Evolutionary conservation across 2,797 vertebrate species (phyloP).

Genomic region (Pristis pectinata): DNA sequence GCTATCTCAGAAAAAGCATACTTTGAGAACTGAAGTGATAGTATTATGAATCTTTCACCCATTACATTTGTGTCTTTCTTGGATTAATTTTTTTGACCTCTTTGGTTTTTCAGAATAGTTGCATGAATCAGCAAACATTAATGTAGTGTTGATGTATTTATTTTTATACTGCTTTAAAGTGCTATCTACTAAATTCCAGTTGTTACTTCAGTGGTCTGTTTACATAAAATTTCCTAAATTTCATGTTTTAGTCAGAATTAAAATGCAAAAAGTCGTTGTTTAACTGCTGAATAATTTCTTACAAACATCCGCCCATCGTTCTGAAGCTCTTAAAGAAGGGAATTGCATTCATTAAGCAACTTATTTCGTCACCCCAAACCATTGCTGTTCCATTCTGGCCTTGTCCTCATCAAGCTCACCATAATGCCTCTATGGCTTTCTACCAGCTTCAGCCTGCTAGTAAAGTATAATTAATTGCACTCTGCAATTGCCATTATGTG

Average conservation of each 20-base stretch:
- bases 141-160: not conserved
- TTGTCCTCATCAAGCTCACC: not conserved
- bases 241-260: not conserved
- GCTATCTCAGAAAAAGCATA: not conserved
- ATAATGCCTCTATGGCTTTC: not conserved
- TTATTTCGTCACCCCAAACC: not conserved
- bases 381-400: not conserved
- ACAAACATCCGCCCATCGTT: not conserved
- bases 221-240: not conserved
- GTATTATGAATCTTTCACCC: not conserved
- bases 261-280: not conserved
- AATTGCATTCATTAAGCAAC: not conserved
- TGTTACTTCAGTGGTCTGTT: not conserved
- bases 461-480: not conserved
- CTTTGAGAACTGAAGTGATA: not conserved
- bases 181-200: not conserved
- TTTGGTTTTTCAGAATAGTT: not conserved
- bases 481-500: not conserved
- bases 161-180: not conserved
- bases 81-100: not conserved
- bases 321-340: not conserved
- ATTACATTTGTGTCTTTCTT: not conserved
- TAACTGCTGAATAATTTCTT: not conserved
- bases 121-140: not conserved
- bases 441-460: not conserved